These are phyloP conservation scores for Amphimedon queenslandica DNA, from an alignment of 37 sponge, comb jelly and placozoan species.

Conservation along the genomic window DNA sequence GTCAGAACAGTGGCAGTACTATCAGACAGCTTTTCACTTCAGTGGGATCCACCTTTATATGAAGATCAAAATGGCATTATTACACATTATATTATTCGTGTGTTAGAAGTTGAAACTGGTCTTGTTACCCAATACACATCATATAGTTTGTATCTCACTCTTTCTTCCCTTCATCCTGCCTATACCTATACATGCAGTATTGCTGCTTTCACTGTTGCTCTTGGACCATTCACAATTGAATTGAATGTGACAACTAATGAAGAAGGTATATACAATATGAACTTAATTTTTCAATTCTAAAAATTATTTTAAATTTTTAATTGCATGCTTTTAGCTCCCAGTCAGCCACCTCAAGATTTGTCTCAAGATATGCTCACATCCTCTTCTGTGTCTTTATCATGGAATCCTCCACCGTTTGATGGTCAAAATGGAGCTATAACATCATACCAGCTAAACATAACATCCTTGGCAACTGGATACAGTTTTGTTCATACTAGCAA, in stretches of 20 bases:
- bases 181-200: background rate
- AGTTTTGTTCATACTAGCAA: background rate
- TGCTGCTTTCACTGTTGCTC: background rate
- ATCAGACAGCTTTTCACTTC: background rate
- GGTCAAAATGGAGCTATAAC: constrained; percentile 14
- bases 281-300: no score
- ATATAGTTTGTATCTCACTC: background rate
- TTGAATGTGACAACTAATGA: background rate
- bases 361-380: background rate
- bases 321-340: background rate
- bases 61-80: background rate
- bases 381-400: constrained; percentile 2
- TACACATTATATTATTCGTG: background rate
- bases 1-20: background rate
- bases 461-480: background rate
- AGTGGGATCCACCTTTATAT: background rate
- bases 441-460: constrained; percentile 3
- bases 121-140: background rate
- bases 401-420: constrained; percentile 20
- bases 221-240: background rate
- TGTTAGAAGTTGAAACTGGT: background rate
- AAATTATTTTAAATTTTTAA: background rate
- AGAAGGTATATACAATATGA: background rate
- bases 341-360: constrained; percentile 21
- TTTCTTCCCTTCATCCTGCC: background rate